These are phyloP conservation scores for Mythimna pallens DNA, from an alignment of 2,888 invertebrate genomes.

Conservation along the genomic window DNA sequence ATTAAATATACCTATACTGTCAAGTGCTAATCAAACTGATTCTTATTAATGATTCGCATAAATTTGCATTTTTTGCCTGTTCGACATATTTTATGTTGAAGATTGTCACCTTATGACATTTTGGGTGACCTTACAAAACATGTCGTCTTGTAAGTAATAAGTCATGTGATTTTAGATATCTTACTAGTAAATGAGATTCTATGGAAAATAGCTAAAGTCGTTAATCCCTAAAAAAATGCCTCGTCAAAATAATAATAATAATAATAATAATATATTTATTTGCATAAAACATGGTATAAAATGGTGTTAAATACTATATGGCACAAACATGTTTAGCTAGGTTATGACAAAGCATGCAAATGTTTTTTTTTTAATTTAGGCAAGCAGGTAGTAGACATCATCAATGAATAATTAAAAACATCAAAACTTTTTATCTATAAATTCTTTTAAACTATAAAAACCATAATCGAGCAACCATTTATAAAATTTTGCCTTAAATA, in stretches of 20 bases:
- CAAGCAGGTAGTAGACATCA: too few species aligned
- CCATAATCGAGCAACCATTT: too few species aligned
- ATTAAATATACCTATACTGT: not conserved
- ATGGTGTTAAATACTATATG: too few species aligned
- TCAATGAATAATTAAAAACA: too few species aligned
- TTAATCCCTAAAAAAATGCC: not conserved
- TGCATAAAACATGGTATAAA: too few species aligned
- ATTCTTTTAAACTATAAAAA: too few species aligned
- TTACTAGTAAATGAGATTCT: conserved; percentile 2
- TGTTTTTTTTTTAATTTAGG: too few species aligned
- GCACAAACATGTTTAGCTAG: too few species aligned
- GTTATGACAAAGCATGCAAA: too few species aligned
- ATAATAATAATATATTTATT: too few species aligned
- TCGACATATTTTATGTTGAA: conserved; percentile 9
- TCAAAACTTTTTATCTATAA: too few species aligned
- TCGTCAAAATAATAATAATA: not conserved
- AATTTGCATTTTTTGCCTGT: conserved; percentile 22
- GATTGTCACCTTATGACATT: conserved; percentile 19
- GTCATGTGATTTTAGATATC: conserved; percentile 13
- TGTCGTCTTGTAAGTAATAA: conserved; percentile 26
- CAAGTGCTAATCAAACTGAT: conserved; percentile 1
- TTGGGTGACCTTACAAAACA: conserved; percentile 21
- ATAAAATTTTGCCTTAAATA: too few species aligned
- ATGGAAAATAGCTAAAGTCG: not conserved
- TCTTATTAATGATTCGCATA: conserved; percentile 17